Conservation (phyloP, 1,140 invertebrate species). For the Cydia splendana region DNA sequence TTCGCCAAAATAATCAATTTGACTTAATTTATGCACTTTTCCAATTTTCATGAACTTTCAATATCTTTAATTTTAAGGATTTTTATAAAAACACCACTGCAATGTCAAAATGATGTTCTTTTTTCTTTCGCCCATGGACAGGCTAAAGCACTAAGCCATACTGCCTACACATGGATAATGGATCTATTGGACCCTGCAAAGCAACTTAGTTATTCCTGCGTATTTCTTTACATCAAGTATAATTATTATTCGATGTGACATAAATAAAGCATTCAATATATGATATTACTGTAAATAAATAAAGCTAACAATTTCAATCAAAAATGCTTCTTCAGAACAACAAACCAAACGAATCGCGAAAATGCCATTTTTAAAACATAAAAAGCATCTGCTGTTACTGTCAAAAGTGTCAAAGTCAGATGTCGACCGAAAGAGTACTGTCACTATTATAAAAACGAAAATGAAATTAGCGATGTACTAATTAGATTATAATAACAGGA, state of each 20-base stretch:
- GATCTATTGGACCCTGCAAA: too few species aligned
- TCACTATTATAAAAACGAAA: slow-evolving; percentile 34
- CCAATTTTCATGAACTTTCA: not conserved
- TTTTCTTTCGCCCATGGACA: too few species aligned
- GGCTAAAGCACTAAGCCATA: too few species aligned
- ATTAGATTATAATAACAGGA: slow-evolving; percentile 47
- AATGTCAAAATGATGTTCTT: not conserved
- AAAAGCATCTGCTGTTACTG: slow-evolving; percentile 42
- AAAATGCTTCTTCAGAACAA: too few species aligned
- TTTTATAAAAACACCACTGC: not conserved
- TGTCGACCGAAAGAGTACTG: slow-evolving; percentile 24
- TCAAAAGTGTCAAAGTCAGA: slow-evolving; percentile 39
- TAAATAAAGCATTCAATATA: not conserved
- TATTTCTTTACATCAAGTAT: too few species aligned
- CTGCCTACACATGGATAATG: too few species aligned
- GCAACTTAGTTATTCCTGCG: too few species aligned
- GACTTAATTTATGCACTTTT: not conserved
- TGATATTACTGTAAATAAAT: too few species aligned
- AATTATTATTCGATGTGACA: not conserved
- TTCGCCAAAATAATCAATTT: not conserved
- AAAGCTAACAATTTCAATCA: too few species aligned
- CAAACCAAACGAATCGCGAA: not conserved
- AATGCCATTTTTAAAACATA: not conserved
- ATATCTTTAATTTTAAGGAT: not conserved
- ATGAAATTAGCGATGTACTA: slow-evolving; percentile 45